Conservation (phyloP, 2,797 vertebrate genomes). For the Tokudaia tokunoshimensis region DNA sequence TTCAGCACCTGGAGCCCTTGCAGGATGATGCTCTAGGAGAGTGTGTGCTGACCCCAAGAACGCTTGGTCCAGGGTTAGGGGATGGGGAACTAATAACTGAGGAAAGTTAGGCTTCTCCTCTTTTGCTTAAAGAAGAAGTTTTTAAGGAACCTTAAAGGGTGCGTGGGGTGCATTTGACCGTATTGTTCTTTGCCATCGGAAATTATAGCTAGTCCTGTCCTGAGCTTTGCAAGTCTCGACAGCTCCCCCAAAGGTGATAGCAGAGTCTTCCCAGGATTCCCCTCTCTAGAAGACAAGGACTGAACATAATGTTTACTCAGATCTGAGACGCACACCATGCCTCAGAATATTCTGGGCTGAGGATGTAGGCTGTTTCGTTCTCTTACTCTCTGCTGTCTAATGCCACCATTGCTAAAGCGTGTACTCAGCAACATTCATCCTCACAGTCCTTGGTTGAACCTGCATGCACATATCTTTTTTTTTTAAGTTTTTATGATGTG, state of each 20-base stretch:
- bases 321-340: neutral
- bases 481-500: neutral
- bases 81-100: fast-evolving
- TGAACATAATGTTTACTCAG: fast-evolving
- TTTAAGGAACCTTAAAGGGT: neutral
- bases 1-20: neutral
- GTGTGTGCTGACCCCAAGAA: neutral
- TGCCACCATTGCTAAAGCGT: too few relatives aligned
- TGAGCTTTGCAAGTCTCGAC: neutral
- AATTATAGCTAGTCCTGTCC: neutral
- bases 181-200: neutral
- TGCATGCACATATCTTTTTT: neutral
- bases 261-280: neutral
- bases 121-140: constrained; percentile 5
- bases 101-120: neutral
- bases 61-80: too few relatives aligned
- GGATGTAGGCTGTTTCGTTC: neutral
- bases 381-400: neutral
- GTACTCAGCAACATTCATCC: neutral
- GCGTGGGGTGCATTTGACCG: too few relatives aligned
- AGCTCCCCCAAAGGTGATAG: neutral
- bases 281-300: neutral
- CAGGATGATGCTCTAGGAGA: fast-evolving
- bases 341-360: neutral
- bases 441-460: neutral